A percentile compares a stretch with the other conserved stretches of the same genome.
These are phyloP conservation scores for Perca flavescens DNA, from an alignment of 2,113 vertebrate species.

Conservation along the genomic window DNA sequence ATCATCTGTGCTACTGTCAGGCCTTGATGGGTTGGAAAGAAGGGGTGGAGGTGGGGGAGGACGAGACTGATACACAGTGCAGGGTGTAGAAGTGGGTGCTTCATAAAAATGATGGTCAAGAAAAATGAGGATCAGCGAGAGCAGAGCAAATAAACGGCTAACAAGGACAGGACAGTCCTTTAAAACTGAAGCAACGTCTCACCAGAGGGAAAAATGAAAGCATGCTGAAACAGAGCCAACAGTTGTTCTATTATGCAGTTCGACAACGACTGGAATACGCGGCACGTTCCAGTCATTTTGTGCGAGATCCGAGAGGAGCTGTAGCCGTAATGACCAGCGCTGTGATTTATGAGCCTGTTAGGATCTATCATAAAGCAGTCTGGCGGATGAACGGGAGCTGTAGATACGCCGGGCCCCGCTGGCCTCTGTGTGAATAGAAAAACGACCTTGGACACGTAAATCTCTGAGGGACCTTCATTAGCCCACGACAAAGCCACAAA, in stretches of 20 bases:
- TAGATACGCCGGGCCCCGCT: constrained; percentile 13
- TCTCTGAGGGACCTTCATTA: constrained; percentile 69
- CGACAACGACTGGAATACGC: constrained; percentile 1
- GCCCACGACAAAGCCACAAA: constrained; percentile 61
- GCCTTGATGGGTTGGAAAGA: constrained; percentile 14
- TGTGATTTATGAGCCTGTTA: constrained; percentile 66
- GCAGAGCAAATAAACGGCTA: background rate
- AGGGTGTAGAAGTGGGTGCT: constrained; percentile 13
- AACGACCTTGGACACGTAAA: constrained; percentile 72
- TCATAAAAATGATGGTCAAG: constrained; percentile 26
- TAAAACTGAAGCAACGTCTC: background rate
- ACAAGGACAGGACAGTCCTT: background rate
- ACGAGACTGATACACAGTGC: background rate
- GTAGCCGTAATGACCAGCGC: constrained; percentile 24
- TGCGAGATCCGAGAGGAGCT: constrained; percentile 13
- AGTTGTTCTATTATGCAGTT: background rate
- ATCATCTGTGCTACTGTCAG: constrained; percentile 19
- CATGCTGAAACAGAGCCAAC: background rate
- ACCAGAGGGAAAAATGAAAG: constrained; percentile 16
- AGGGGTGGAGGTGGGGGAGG: background rate
- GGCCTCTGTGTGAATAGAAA: constrained; percentile 60
- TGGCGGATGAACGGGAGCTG: constrained; percentile 42
- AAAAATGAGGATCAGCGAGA: constrained; percentile 31
- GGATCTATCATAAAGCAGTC: constrained; percentile 64
- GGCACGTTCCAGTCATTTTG: constrained; percentile 30